Evolutionary conservation across 2,113 vertebrate species (phyloP).

Genomic region (Casuarius casuarius): DNA sequence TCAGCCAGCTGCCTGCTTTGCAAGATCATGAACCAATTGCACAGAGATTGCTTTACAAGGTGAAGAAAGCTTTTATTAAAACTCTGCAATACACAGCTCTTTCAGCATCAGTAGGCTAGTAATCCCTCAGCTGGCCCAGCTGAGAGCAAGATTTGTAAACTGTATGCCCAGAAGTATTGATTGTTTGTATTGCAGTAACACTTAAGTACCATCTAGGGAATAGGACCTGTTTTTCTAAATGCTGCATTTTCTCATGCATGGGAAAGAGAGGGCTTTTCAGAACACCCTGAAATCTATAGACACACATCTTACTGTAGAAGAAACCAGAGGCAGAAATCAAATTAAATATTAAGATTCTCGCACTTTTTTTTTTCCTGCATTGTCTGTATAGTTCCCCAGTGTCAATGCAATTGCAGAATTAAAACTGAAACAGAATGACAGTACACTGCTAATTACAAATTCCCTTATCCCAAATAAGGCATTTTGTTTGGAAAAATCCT

Average conservation of each 20-base stretch:
- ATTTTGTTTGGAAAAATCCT: neutral
- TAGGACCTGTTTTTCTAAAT: neutral
- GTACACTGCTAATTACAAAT: neutral
- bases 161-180: neutral
- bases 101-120: neutral
- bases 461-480: neutral
- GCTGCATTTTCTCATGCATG: neutral
- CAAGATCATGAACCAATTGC: neutral
- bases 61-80: slow-evolving; percentile 25
- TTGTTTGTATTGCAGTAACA: neutral
- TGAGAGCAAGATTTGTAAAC: neutral
- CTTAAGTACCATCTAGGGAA: neutral
- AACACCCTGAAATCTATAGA: neutral
- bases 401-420: neutral
- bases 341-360: neutral
- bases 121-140: slow-evolving; percentile 3
- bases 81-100: neutral
- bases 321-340: neutral
- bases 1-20: neutral
- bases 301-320: neutral
- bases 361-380: neutral
- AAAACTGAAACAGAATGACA: neutral
- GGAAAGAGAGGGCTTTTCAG: neutral
- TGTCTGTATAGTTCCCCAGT: neutral
- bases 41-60: slow-evolving; percentile 9